These are phyloP conservation scores for Ptychobarbus kaznakovi DNA, from an alignment of 2,797 vertebrate genomes.

Conservation along the genomic window DNA sequence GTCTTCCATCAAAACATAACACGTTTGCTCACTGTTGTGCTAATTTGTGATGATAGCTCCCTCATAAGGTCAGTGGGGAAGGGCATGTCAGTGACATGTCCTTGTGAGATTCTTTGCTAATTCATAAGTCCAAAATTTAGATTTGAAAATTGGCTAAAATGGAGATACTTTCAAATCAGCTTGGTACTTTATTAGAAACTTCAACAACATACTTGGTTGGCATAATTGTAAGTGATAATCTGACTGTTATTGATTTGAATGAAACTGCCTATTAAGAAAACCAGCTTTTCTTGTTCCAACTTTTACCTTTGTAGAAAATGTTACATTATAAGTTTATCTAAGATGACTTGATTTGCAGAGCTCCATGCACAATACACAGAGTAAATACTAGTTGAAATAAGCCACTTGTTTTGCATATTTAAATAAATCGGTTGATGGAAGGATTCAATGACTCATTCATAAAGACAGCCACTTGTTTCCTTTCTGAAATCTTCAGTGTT, in stretches of 20 bases:
- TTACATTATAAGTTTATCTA: background rate
- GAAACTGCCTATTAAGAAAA: background rate
- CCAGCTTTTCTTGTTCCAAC: background rate
- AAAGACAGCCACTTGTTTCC: background rate
- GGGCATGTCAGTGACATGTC: background rate
- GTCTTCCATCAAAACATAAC: conserved; percentile 7
- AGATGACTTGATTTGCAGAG: too few relatives aligned
- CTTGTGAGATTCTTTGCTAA: background rate
- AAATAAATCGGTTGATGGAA: background rate
- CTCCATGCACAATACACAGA: too few relatives aligned
- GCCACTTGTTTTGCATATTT: background rate
- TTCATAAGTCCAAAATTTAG: background rate
- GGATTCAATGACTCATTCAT: background rate
- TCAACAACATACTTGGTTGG: background rate
- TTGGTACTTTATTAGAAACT: background rate
- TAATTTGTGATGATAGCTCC: background rate
- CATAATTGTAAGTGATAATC: too few relatives aligned
- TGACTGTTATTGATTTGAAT: background rate
- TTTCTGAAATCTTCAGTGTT: too few relatives aligned
- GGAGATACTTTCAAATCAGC: background rate
- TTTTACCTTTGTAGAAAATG: background rate
- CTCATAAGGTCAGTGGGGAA: background rate
- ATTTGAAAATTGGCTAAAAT: background rate
- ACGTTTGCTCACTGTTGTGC: background rate
- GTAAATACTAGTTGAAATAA: too few relatives aligned